Base-by-base conservation (phyloP, 1,140 invertebrate species). In the Apis dorsata region DNA sequence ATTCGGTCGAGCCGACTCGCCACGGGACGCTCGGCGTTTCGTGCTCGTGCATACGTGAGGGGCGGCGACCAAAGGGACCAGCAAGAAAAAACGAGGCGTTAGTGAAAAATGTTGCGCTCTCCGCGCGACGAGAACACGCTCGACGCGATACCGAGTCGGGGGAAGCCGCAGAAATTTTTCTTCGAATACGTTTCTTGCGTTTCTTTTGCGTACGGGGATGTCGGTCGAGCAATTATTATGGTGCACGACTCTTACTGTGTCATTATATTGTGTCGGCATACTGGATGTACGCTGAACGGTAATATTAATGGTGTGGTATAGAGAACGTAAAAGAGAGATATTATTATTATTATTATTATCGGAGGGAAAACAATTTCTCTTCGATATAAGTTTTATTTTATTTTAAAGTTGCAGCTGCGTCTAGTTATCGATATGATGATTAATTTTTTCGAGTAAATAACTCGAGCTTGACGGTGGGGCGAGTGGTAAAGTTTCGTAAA, bases 1-100 rank as follows among this genome's bases (percentile, higher is more conserved):
- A 88, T 88, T 88, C 81, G 70, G 76, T 53, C 77, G 84, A 88
- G 72, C 76, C 74, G 62, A 79, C 80, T 75, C 84, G 73, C 78
- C 69, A 53, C 74, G 69, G 81, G 79, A 89, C 62, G 68, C 63
- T 75, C 65, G 81, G 13, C 66, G 74, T 82, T 83, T 88, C 86
- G 79, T 83, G 65, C 34, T 34, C 55, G 51, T 78, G 60, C 24
- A 34, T 59, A 49, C 53, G 19, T 63, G 51, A 76, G 13, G n/a
- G 59, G n/a, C 73, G 72, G 66, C 44, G 24, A 9, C 15, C 63
- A 59, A 75, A 69, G 28, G 21, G 55, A 82, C 57, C 75, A 79
- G 74, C 65, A 73, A 70, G 34, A 57, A 68, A 12, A 51, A 55
- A 77, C 73, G 12, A 60, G 51, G 63, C 76, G 65, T 75, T 59